A percentile compares a stretch with the other conserved stretches of the same genome.
Evolutionary conservation across 2,888 invertebrate genomes (phyloP).

Genomic region (Axea sp.): DNA sequence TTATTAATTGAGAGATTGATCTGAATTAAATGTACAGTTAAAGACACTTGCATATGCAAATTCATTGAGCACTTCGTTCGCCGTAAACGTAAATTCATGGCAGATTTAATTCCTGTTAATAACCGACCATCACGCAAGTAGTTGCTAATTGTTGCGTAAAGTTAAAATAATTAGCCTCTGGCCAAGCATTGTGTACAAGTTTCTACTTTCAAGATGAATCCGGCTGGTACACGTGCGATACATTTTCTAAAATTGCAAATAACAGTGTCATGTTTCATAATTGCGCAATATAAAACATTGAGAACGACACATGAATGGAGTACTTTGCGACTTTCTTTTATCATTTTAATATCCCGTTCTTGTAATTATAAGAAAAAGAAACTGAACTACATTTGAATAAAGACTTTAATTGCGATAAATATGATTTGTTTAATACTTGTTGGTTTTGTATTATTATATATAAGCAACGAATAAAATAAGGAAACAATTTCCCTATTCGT

Average conservation of each 20-base stretch:
- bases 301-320: slow-evolving; percentile 3
- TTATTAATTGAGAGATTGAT: too few relatives aligned
- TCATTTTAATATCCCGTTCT: too few relatives aligned
- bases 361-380: background rate
- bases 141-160: slow-evolving; percentile 57
- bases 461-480: too few relatives aligned
- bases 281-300: slow-evolving; percentile 19
- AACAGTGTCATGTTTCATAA: slow-evolving; percentile 26
- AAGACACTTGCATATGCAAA: slow-evolving; percentile 32
- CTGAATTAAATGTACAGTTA: slow-evolving; percentile 43
- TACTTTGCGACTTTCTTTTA: background rate
- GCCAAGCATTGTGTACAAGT: slow-evolving; percentile 28
- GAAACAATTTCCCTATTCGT: too few relatives aligned
- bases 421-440: too few relatives aligned
- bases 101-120: slow-evolving; percentile 50
- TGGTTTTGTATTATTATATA: too few relatives aligned
- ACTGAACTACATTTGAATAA: background rate
- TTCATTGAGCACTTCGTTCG: slow-evolving; percentile 39
- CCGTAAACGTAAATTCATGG: slow-evolving; percentile 27
- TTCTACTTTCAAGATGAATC: slow-evolving; percentile 7
- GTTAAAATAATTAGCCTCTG: slow-evolving; percentile 49
- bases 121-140: slow-evolving; percentile 49
- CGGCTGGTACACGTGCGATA: background rate
- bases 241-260: slow-evolving; percentile 28
- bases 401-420: too few relatives aligned